phyloP scores from a whole-genome alignment of 2,888 invertebrate genomes.

The Oeneis ivallda region DNA sequence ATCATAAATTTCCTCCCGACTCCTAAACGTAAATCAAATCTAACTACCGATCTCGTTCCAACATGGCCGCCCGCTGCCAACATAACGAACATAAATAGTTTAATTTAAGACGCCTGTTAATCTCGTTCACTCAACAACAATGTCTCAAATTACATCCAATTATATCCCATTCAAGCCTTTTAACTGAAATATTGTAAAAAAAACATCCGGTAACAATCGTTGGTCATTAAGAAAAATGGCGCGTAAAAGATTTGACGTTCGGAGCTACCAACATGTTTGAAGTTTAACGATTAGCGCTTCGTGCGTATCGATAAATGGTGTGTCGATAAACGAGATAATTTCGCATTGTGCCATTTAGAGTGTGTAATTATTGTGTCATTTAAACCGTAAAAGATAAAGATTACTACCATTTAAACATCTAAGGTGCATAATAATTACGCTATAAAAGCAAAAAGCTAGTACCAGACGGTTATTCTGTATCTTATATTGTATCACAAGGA shows the following conservation, averaged over 20 bases:
- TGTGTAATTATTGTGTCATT: conserved; percentile 35
- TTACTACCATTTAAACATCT: conserved; percentile 35
- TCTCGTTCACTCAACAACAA: conserved; percentile 69
- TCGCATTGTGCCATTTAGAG: conserved; percentile 36
- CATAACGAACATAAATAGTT: conserved; percentile 65
- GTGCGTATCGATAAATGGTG: conserved; percentile 49
- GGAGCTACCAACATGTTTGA: conserved; percentile 64
- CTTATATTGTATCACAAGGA: conserved; percentile 23
- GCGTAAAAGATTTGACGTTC: conserved; percentile 72
- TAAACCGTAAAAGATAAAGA: conserved; percentile 39
- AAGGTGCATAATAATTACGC: conserved; percentile 23
- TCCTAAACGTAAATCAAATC: conserved; percentile 62
- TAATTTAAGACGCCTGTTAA: conserved; percentile 66
- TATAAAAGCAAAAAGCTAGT: conserved; percentile 30
- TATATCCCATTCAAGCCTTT: conserved; percentile 79
- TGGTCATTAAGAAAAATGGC: conserved; percentile 74
- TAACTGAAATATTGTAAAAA: conserved; percentile 65
- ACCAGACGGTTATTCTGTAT: conserved; percentile 20
- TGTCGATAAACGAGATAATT: conserved; percentile 35
- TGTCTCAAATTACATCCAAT: conserved; percentile 81
- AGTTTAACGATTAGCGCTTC: conserved; percentile 51
- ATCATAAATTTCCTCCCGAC: conserved; percentile 59
- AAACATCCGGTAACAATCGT: conserved; percentile 68
- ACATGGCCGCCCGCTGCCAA: conserved; percentile 69
- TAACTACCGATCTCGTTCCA: conserved; percentile 65